Conservation (phyloP, 2,888 invertebrate species). For the Listrodromus nycthemerus region DNA sequence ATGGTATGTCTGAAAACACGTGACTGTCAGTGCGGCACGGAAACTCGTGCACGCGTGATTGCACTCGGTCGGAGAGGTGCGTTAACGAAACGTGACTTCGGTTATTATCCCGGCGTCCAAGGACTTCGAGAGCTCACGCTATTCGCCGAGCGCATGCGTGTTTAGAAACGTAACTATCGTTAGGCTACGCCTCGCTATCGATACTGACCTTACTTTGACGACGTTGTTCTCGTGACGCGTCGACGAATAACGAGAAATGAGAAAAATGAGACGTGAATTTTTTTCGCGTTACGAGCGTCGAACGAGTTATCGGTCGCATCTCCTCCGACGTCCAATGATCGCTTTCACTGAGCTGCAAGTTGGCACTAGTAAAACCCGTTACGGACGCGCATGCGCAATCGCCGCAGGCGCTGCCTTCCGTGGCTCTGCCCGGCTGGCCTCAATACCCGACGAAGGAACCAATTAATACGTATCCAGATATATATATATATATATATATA, state of each 20-base stretch:
- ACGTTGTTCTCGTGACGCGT: neutral
- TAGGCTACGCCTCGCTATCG: conserved; percentile 15
- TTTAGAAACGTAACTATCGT: conserved; percentile 18
- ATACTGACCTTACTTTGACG: neutral
- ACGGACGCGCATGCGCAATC: conserved; percentile 13
- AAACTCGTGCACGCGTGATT: conserved; percentile 31
- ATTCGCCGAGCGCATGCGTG: neutral
- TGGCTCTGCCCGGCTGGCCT: conserved; percentile 55
- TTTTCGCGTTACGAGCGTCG: neutral
- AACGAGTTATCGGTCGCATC: conserved; percentile 29
- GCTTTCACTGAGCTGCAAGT: conserved; percentile 62
- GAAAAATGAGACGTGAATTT: neutral
- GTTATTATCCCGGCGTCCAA: conserved; percentile 23
- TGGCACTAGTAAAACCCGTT: conserved; percentile 62
- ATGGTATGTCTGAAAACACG: conserved; percentile 8
- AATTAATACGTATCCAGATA: conserved; percentile 56
- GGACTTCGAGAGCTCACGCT: conserved; percentile 19
- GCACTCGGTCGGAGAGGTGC: conserved; percentile 14
- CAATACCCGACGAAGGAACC: conserved; percentile 46
- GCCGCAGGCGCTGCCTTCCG: conserved; percentile 46
- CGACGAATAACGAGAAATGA: neutral
- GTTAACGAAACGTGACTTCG: conserved; percentile 32
- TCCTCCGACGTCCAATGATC: conserved; percentile 45
- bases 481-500: conserved; percentile 33
- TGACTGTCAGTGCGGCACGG: conserved; percentile 24